A percentile compares a stretch with the other conserved stretches of the same genome.
Evolutionary conservation across 2,113 vertebrate genomes (phyloP).

Genomic region (Equus quagga): DNA sequence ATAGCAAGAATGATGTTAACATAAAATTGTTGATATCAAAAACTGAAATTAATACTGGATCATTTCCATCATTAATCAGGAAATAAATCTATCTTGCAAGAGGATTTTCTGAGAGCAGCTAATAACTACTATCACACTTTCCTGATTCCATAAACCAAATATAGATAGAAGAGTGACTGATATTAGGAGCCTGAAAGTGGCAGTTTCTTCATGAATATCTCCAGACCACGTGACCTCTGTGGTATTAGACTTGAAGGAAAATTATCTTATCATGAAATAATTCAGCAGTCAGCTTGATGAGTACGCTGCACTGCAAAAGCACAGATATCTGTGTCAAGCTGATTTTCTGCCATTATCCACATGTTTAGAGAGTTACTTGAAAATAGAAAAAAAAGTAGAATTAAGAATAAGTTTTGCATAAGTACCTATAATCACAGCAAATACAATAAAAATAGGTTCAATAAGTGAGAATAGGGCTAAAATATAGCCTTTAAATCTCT

Average conservation of each 20-base stretch:
- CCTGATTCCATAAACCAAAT: constrained; percentile 88
- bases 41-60: constrained; percentile 88
- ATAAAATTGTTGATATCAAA: constrained; percentile 87
- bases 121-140: constrained; percentile 90
- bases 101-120: constrained; percentile 89
- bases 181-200: constrained; percentile 87
- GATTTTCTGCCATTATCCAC: constrained; percentile 56
- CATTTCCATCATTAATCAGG: constrained; percentile 90
- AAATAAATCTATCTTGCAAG: constrained; percentile 88
- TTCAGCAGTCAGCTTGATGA: constrained; percentile 83
- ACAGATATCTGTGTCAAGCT: constrained; percentile 48
- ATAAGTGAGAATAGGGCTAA: background rate
- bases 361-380: constrained; percentile 52
- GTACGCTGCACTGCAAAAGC: constrained; percentile 57
- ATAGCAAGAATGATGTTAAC: constrained; percentile 87
- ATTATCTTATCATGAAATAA: constrained; percentile 86
- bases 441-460: background rate
- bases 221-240: constrained; percentile 81
- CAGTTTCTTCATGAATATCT: constrained; percentile 87
- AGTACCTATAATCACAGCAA: background rate
- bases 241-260: constrained; percentile 86
- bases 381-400: constrained; percentile 39
- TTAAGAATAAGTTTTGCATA: constrained; percentile 27
- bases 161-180: constrained; percentile 89
- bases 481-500: constrained; percentile 10